These are phyloP conservation scores for Parnassius apollo DNA, from an alignment of 2,888 invertebrate species.

Conservation along the genomic window DNA sequence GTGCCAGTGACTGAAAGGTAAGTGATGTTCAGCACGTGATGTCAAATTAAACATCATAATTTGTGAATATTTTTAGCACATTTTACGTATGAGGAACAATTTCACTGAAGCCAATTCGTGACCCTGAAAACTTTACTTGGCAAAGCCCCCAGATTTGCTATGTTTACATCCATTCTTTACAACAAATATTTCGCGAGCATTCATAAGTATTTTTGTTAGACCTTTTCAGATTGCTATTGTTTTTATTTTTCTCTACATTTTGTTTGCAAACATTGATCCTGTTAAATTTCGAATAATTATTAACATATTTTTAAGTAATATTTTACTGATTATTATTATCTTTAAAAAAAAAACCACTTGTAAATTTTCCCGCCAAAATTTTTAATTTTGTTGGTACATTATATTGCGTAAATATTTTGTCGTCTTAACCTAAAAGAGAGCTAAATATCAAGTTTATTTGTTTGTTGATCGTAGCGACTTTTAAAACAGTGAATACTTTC, in stretches of 20 bases:
- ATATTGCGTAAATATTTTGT: too few relatives aligned
- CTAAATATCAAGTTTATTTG: too few relatives aligned
- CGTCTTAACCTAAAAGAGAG: too few relatives aligned
- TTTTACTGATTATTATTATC: not conserved
- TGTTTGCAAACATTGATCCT: too few relatives aligned
- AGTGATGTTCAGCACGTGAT: conserved; percentile 39
- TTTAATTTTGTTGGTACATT: not conserved
- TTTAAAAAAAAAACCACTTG: not conserved
- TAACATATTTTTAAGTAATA: too few relatives aligned
- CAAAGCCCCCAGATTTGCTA: conserved; percentile 66
- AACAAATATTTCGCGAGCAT: conserved; percentile 46
- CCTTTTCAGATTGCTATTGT: not conserved
- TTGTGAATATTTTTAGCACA: conserved; percentile 73
- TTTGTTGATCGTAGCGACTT: too few relatives aligned
- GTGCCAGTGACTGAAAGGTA: conserved; percentile 82
- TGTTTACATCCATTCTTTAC: conserved; percentile 54
- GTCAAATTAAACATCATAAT: conserved; percentile 32
- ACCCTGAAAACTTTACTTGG: conserved; percentile 76
- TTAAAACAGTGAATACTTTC: conserved; percentile 45
- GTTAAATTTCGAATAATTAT: too few relatives aligned
- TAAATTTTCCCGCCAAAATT: conserved; percentile 22
- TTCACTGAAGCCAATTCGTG: conserved; percentile 65
- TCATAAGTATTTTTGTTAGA: conserved; percentile 30
- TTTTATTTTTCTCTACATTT: too few relatives aligned
- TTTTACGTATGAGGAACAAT: conserved; percentile 65